These are phyloP conservation scores for Trisateles emortualis DNA, from an alignment of 2,888 invertebrate genomes.

Conservation along the genomic window DNA sequence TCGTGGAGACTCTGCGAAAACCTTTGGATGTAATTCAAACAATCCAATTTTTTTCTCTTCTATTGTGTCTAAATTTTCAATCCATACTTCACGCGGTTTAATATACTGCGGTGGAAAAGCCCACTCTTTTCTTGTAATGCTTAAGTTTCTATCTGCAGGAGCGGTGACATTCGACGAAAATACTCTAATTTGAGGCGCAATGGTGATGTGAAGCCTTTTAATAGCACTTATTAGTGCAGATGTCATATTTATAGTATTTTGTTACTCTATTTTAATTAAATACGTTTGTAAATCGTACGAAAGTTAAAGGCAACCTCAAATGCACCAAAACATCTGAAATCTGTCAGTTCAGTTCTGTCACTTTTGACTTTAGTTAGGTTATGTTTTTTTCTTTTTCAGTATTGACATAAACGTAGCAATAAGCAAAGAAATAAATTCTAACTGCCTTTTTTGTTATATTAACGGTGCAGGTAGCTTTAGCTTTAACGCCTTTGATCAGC, in stretches of 20 bases:
- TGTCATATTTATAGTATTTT: slow-evolving; percentile 56
- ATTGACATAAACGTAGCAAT: neutral
- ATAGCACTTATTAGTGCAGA: slow-evolving; percentile 71
- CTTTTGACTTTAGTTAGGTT: slow-evolving; percentile 33
- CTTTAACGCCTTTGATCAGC: too few species aligned
- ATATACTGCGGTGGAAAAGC: slow-evolving; percentile 84
- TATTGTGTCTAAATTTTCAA: slow-evolving; percentile 93
- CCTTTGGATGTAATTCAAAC: slow-evolving; percentile 95
- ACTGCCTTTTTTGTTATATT: slow-evolving; percentile 5
- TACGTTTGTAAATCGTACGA: slow-evolving; percentile 4
- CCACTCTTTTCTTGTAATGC: slow-evolving; percentile 78
- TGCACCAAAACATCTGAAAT: slow-evolving; percentile 30
- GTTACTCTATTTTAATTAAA: neutral
- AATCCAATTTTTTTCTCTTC: slow-evolving; percentile 93
- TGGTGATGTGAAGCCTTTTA: slow-evolving; percentile 68
- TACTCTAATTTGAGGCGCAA: slow-evolving; percentile 61
- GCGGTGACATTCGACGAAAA: slow-evolving; percentile 58
- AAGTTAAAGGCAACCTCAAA: neutral
- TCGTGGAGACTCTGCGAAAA: slow-evolving; percentile 94
- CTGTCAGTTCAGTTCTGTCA: too few species aligned
- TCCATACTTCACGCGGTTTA: slow-evolving; percentile 93
- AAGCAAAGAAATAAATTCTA: neutral
- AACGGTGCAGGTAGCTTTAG: neutral
- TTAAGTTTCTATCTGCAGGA: slow-evolving; percentile 53
- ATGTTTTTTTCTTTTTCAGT: slow-evolving; percentile 6